Evolutionary conservation across 2,888 invertebrate species (phyloP).

Genomic region (Cosmorhoe ocellata): DNA sequence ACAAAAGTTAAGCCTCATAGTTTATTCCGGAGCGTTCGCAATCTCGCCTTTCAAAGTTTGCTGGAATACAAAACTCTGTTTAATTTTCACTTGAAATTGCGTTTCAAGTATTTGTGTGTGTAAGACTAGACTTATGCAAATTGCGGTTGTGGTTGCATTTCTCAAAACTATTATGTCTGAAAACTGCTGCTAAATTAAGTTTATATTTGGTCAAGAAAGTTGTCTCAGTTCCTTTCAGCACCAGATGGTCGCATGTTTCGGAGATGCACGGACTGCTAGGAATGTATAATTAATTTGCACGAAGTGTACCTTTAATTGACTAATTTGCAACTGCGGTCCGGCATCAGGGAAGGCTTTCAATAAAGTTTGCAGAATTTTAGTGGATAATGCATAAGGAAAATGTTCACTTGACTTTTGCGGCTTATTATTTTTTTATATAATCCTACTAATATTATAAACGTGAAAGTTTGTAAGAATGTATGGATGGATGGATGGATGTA

Average conservation of each 20-base stretch:
- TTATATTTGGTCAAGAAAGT: slow-evolving; percentile 46
- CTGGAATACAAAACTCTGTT: slow-evolving; percentile 32
- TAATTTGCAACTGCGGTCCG: slow-evolving; percentile 47
- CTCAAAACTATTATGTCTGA: slow-evolving; percentile 8
- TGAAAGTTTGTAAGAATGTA: too few relatives aligned
- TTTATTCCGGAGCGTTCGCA: slow-evolving; percentile 56
- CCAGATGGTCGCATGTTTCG: slow-evolving; percentile 54
- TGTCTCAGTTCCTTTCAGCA: slow-evolving; percentile 39
- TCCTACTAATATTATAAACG: too few relatives aligned
- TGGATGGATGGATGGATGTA: too few relatives aligned
- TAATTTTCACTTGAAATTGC: slow-evolving; percentile 21
- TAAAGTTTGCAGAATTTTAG: slow-evolving; percentile 11
- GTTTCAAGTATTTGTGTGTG: slow-evolving; percentile 21
- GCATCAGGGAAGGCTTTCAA: slow-evolving; percentile 33
- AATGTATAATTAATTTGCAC: slow-evolving; percentile 61
- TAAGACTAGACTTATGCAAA: slow-evolving; percentile 7
- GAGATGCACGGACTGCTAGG: slow-evolving; percentile 47
- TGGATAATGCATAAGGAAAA: too few relatives aligned
- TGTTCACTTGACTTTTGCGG: not conserved
- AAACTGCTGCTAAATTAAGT: slow-evolving; percentile 4
- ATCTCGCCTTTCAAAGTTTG: slow-evolving; percentile 45
- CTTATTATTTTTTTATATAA: not conserved
- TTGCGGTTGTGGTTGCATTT: not conserved
- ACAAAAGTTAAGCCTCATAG: slow-evolving; percentile 57
- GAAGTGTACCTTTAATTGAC: slow-evolving; percentile 47